These are phyloP conservation scores for Meiosimyza platycephala DNA, from an alignment of 2,888 invertebrate genomes.

Conservation along the genomic window DNA sequence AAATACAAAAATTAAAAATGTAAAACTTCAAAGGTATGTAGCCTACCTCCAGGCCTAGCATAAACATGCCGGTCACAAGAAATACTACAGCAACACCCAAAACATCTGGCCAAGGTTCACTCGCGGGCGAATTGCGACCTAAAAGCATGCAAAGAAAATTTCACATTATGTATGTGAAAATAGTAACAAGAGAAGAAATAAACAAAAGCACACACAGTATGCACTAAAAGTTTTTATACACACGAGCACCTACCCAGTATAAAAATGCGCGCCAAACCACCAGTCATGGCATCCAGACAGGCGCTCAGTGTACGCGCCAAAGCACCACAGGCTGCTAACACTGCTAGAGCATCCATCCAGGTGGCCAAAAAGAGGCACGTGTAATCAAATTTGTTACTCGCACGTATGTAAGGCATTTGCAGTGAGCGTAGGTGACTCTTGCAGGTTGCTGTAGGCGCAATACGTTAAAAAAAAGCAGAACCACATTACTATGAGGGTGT, in stretches of 20 bases:
- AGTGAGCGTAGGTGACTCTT: constrained; percentile 64
- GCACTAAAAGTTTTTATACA: constrained; percentile 32
- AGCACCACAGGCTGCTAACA: constrained; percentile 70
- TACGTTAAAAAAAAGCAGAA: neutral
- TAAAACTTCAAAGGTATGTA: constrained; percentile 17
- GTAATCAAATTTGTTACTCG: constrained; percentile 67
- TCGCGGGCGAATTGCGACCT: constrained; percentile 66
- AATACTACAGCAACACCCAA: constrained; percentile 71
- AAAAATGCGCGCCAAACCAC: constrained; percentile 69
- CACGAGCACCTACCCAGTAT: constrained; percentile 65
- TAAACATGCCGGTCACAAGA: constrained; percentile 70
- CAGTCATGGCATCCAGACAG: constrained; percentile 71
- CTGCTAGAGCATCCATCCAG: constrained; percentile 70
- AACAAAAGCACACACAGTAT: constrained; percentile 28
- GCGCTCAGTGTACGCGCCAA: constrained; percentile 71
- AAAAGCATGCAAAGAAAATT: constrained; percentile 48
- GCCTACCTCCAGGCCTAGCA: constrained; percentile 71
- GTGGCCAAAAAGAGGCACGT: constrained; percentile 68
- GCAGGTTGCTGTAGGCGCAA: constrained; percentile 58
- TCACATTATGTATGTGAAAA: neutral
- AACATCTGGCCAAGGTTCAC: constrained; percentile 72
- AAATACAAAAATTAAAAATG: constrained; percentile 7
- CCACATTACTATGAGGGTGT: neutral
- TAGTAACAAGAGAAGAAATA: neutral
- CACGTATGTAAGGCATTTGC: constrained; percentile 67